A percentile compares a stretch with the other conserved stretches of the same genome.
phyloP scores from a whole-genome alignment of 1,140 invertebrate species.

The Anastatus disparis region DNA sequence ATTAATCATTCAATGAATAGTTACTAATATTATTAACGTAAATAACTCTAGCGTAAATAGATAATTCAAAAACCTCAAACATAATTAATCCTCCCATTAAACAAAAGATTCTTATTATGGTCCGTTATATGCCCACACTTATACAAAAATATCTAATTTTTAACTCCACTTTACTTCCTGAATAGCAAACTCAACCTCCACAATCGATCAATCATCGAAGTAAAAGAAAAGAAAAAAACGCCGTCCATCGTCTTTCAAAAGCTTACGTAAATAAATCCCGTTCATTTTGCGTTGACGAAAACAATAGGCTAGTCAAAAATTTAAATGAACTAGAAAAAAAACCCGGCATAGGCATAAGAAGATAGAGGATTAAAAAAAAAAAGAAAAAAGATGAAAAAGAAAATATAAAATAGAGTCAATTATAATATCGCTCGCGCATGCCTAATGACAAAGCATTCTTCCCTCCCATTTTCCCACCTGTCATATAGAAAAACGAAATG shows the following conservation, averaged over 20 bases:
- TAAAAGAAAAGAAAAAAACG: background rate
- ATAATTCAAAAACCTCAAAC: no score
- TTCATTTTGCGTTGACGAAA: background rate
- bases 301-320: background rate
- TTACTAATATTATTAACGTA: no score
- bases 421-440: slow-evolving; percentile 29
- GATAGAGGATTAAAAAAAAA: no score
- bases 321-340: background rate
- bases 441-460: slow-evolving; percentile 51
- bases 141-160: no score
- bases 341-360: no score
- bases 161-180: no score
- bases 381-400: background rate
- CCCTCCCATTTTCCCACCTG: slow-evolving; percentile 42
- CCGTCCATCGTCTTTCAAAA: background rate
- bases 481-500: slow-evolving; percentile 43
- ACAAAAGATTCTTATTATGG: no score
- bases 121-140: no score
- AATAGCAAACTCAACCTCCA: no score
- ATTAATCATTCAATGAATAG: no score
- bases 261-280: background rate
- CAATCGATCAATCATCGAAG: background rate
- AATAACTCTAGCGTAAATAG: no score
- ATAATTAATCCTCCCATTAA: no score
- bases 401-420: background rate